Conservation (phyloP, 2,888 invertebrate genomes). For the Sesia bembeciformis region DNA sequence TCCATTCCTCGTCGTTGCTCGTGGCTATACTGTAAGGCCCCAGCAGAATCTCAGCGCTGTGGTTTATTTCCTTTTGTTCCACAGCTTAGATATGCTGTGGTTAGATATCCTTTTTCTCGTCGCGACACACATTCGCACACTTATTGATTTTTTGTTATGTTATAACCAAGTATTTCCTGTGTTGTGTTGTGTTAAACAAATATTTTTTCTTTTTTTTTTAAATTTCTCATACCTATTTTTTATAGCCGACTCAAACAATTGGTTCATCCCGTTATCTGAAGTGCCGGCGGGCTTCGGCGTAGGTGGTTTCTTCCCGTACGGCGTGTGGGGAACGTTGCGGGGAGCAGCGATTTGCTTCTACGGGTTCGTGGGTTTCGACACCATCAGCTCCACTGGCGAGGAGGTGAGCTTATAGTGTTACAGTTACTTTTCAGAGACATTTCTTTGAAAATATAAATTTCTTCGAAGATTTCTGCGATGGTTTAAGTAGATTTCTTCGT, state of each 20-base stretch:
- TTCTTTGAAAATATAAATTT: not conserved
- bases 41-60: too few species aligned
- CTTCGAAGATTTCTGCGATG: not conserved
- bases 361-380: slow-evolving; percentile 95
- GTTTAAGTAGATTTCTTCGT: not conserved
- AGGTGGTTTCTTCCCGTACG: slow-evolving; percentile 94
- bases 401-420: slow-evolving; percentile 74
- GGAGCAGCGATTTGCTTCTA: slow-evolving; percentile 90
- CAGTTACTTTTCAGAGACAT: not conserved
- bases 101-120: too few species aligned
- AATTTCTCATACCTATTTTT: too few species aligned
- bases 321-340: slow-evolving; percentile 83
- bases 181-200: too few species aligned
- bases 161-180: too few species aligned
- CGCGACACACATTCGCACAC: too few species aligned
- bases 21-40: too few species aligned
- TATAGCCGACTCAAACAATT: slow-evolving; percentile 70
- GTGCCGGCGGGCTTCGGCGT: slow-evolving; percentile 70
- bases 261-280: slow-evolving; percentile 53
- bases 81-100: too few species aligned
- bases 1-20: too few species aligned
- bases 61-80: too few species aligned
- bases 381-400: slow-evolving; percentile 88
- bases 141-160: too few species aligned
- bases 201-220: too few species aligned